These are phyloP conservation scores for Drosophila miranda DNA, from an alignment of 1,140 invertebrate species.

Conservation along the genomic window DNA sequence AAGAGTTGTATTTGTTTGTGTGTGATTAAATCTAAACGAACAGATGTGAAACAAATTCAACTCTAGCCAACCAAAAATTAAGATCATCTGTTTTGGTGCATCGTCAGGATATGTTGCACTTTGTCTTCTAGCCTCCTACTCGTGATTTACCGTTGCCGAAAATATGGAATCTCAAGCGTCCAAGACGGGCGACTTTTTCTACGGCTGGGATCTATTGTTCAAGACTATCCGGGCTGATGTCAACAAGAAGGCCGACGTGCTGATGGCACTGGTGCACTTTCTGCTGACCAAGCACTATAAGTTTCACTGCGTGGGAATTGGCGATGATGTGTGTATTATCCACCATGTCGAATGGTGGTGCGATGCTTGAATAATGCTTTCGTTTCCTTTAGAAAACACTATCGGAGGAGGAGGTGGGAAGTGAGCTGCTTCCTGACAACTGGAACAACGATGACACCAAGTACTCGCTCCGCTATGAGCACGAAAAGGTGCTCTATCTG, in stretches of 20 bases:
- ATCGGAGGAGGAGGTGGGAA: constrained; percentile 85
- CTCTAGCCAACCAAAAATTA: too few relatives aligned
- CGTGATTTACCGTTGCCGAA: background rate
- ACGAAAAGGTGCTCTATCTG: constrained; percentile 86
- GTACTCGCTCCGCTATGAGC: constrained; percentile 87
- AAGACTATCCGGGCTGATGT: constrained; percentile 85
- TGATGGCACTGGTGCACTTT: constrained; percentile 88
- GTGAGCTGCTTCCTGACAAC: constrained; percentile 87
- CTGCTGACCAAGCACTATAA: constrained; percentile 86
- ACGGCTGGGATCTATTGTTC: constrained; percentile 90
- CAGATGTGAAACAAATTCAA: too few relatives aligned
- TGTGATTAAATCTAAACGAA: too few relatives aligned
- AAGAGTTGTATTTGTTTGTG: too few relatives aligned
- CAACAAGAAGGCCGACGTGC: constrained; percentile 87
- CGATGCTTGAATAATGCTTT: constrained; percentile 4
- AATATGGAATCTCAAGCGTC: constrained; percentile 13
- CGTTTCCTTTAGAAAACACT: constrained; percentile 84
- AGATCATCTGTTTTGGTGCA: too few relatives aligned
- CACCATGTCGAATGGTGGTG: too few relatives aligned
- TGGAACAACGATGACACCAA: constrained; percentile 86
- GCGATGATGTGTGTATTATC: constrained; percentile 86
- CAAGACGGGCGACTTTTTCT: constrained; percentile 81
- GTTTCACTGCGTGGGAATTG: constrained; percentile 88
- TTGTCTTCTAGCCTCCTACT: background rate
- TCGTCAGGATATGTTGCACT: too few relatives aligned